Percentiles rank a stretch among this genome's conserved stretches.
Conservation (phyloP, 1,140 invertebrate species). For the Drosophila oshimai region DNA sequence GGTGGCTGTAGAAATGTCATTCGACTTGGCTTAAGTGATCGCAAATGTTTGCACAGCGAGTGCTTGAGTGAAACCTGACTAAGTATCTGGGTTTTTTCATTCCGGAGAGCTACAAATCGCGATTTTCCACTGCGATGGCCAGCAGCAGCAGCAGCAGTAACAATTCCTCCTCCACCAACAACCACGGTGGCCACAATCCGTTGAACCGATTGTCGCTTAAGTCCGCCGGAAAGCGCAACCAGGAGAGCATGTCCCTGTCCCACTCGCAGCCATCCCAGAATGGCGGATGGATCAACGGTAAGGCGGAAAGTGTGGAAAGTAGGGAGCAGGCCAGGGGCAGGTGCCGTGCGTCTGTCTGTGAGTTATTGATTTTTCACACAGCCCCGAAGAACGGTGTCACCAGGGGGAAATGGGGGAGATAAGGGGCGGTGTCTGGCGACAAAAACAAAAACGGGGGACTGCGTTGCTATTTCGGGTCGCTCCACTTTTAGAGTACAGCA, state of each 20-base stretch:
- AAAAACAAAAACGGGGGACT: conserved; percentile 9
- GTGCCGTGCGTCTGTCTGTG: conserved; percentile 33
- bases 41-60: conserved; percentile 21
- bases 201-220: conserved; percentile 67
- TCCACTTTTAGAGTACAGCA: conserved; percentile 49
- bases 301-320: conserved; percentile 73
- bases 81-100: not conserved
- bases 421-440: conserved; percentile 44
- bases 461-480: conserved; percentile 60
- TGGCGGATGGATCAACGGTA: conserved; percentile 91
- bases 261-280: conserved; percentile 91
- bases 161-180: conserved; percentile 43
- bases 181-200: conserved; percentile 59
- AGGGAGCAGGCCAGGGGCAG: conserved; percentile 7
- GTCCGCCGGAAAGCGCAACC: conserved; percentile 69
- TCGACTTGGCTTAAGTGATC: conserved; percentile 3
- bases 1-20: not conserved
- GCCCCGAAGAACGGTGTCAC: conserved; percentile 13
- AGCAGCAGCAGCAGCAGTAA: conserved; percentile 53
- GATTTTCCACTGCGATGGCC: conserved; percentile 41
- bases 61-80: not conserved
- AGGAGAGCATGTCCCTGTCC: conserved; percentile 87
- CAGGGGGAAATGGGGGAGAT: not conserved
- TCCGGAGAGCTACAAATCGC: not conserved
- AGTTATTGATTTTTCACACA: conserved; percentile 70